Conservation (phyloP, 2,888 invertebrate genomes). For the Trachelus troglodyta region DNA sequence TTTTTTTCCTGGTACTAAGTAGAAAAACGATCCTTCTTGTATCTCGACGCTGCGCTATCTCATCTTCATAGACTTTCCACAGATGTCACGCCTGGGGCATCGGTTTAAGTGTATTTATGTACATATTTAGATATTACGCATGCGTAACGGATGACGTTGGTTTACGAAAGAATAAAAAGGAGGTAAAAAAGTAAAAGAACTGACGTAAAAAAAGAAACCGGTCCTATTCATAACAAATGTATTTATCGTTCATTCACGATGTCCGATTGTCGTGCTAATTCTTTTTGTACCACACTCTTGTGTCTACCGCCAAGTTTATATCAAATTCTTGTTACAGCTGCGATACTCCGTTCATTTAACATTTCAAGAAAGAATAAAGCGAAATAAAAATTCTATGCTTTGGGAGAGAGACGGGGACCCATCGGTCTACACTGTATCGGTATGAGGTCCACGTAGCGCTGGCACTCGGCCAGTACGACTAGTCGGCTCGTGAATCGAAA, state of each 20-base stretch:
- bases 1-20: too few relatives aligned
- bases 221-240: neutral
- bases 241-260: slow-evolving; percentile 1
- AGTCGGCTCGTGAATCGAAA: slow-evolving; percentile 26
- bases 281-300: too few relatives aligned
- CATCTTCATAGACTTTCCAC: neutral
- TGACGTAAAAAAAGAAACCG: neutral
- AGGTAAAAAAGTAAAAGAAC: neutral
- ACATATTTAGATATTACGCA: neutral
- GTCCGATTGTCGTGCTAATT: neutral
- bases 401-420: too few relatives aligned
- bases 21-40: too few relatives aligned
- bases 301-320: too few relatives aligned
- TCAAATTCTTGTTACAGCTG: too few relatives aligned
- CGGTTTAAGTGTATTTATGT: neutral
- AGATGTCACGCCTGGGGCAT: slow-evolving; percentile 6
- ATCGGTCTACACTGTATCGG: slow-evolving; percentile 9
- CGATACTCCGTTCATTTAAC: too few relatives aligned
- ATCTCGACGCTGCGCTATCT: too few relatives aligned
- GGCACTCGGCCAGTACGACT: slow-evolving; percentile 23
- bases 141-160: neutral
- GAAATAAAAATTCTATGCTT: too few relatives aligned
- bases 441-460: slow-evolving; percentile 23
- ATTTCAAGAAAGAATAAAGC: too few relatives aligned
- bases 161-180: neutral